These are phyloP conservation scores for Neria commutata DNA, from an alignment of 2,888 invertebrate species.

Conservation along the genomic window DNA sequence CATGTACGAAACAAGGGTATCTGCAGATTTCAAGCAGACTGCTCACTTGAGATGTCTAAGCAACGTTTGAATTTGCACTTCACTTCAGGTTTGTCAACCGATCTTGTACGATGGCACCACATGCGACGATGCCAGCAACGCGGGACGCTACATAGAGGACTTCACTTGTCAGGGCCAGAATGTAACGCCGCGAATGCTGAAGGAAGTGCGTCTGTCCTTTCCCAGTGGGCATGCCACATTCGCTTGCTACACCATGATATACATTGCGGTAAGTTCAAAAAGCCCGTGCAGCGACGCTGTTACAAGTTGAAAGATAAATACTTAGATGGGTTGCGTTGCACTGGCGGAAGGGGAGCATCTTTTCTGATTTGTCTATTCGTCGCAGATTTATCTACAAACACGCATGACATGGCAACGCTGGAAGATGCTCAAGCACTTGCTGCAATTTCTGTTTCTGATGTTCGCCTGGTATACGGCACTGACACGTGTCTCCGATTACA, in stretches of 20 bases:
- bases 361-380: neutral
- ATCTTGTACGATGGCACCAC: conserved; percentile 64
- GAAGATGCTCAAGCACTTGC: conserved; percentile 78
- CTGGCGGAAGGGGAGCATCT: neutral
- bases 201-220: conserved; percentile 84
- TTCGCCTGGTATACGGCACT: conserved; percentile 85
- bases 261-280: conserved; percentile 75
- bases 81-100: conserved; percentile 85
- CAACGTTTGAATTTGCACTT: too few species aligned
- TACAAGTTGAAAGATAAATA: neutral
- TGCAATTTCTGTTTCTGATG: conserved; percentile 81
- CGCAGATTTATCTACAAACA: conserved; percentile 86
- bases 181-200: conserved; percentile 65
- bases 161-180: conserved; percentile 70
- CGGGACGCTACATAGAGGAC: conserved; percentile 72
- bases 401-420: conserved; percentile 82
- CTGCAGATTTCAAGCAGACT: too few species aligned
- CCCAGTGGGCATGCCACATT: conserved; percentile 92
- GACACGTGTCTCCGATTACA: conserved; percentile 92
- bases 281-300: conserved; percentile 5
- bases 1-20: too few species aligned
- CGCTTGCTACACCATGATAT: conserved; percentile 84
- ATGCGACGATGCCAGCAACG: conserved; percentile 67
- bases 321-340: neutral
- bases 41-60: too few species aligned